Conservation (phyloP, 2,888 invertebrate genomes). For the Sussaba pulchella region DNA sequence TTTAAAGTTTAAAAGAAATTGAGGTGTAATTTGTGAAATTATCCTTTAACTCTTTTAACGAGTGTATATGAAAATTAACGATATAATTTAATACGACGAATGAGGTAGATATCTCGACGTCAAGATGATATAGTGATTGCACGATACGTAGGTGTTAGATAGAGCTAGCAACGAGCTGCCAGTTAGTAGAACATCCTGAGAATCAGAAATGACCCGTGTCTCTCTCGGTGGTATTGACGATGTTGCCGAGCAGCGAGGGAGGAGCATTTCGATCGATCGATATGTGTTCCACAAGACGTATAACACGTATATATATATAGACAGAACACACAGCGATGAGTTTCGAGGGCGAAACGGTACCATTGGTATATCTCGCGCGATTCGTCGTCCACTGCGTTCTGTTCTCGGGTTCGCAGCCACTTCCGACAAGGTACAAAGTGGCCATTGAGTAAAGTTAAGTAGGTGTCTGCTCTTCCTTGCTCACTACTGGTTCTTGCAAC, state of each 20-base stretch:
- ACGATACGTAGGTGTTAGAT: slow-evolving; percentile 31
- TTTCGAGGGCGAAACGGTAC: slow-evolving; percentile 25
- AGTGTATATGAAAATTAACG: not conserved
- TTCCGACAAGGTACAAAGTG: slow-evolving; percentile 60
- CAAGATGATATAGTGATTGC: not conserved
- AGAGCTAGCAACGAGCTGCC: slow-evolving; percentile 47
- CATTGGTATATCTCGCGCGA: slow-evolving; percentile 41
- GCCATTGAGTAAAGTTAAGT: slow-evolving; percentile 65
- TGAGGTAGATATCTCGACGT: slow-evolving; percentile 7
- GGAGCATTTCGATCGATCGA: slow-evolving; percentile 60
- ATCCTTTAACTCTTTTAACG: too few species aligned
- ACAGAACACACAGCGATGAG: slow-evolving; percentile 5
- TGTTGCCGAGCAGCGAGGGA: slow-evolving; percentile 19
- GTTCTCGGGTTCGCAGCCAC: slow-evolving; percentile 34
- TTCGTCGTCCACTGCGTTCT: not conserved
- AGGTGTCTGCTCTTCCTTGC: slow-evolving; percentile 52
- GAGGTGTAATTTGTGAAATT: too few species aligned
- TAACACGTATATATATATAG: slow-evolving; percentile 34
- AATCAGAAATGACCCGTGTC: slow-evolving; percentile 56
- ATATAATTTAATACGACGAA: not conserved
- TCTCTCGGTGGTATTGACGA: slow-evolving; percentile 42
- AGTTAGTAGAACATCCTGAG: slow-evolving; percentile 18
- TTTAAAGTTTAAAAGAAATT: too few species aligned
- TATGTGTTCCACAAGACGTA: slow-evolving; percentile 60
- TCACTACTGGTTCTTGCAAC: slow-evolving; percentile 8